Evolutionary conservation across 2,888 invertebrate genomes (phyloP).

Genomic region (Lydus trimaculatus): DNA sequence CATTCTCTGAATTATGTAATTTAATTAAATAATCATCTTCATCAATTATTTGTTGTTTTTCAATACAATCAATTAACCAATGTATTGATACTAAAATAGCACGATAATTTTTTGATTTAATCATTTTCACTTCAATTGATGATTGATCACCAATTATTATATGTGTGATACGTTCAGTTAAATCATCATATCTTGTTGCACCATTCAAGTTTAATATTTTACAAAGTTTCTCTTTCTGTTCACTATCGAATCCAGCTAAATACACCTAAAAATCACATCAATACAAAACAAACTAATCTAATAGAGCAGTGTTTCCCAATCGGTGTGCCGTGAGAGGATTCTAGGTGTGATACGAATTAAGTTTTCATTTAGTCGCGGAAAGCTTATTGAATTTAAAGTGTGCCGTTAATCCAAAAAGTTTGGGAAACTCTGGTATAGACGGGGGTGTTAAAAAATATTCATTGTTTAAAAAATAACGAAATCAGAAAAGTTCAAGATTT

Average conservation of each 20-base stretch:
- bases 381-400: no score
- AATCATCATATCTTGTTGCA: slow-evolving; percentile 80
- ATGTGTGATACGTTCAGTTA: slow-evolving; percentile 82
- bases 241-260: slow-evolving; percentile 70
- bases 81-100: slow-evolving; percentile 69
- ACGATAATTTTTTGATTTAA: slow-evolving; percentile 40
- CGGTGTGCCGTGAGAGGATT: no score
- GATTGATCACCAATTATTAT: slow-evolving; percentile 73
- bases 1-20: slow-evolving; percentile 29
- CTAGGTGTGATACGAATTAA: no score
- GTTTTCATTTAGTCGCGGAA: no score
- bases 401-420: no score
- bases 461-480: no score
- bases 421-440: no score
- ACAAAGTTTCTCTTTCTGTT: slow-evolving; percentile 72
- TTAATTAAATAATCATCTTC: slow-evolving; percentile 61
- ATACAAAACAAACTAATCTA: slow-evolving; percentile 2
- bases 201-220: slow-evolving; percentile 79
- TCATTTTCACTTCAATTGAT: slow-evolving; percentile 60
- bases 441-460: no score
- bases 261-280: slow-evolving; percentile 65
- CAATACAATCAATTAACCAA: slow-evolving; percentile 81
- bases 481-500: no score
- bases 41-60: slow-evolving; percentile 65
- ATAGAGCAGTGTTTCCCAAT: no score